Conservation (phyloP, 2,113 vertebrate species). For the Nothoprocta perdicaria region DNA sequence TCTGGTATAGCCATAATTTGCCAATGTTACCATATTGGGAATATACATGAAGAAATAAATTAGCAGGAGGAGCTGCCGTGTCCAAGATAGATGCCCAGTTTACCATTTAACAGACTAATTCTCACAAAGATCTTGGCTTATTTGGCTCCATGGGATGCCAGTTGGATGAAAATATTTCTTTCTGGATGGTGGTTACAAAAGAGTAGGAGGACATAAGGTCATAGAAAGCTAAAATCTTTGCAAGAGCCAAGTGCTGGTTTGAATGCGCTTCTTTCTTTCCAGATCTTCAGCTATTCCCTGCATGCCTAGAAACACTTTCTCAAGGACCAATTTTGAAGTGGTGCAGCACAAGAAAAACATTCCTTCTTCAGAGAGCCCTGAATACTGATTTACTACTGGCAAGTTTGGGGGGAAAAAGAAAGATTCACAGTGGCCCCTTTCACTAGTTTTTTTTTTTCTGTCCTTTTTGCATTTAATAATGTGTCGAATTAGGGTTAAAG, state of each 20-base stretch:
- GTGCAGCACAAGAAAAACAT: slow-evolving; percentile 27
- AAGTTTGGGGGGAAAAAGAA: neutral
- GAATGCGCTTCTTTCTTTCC: slow-evolving; percentile 32
- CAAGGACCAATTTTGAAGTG: slow-evolving; percentile 33
- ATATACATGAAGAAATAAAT: slow-evolving; percentile 6
- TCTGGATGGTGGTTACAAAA: neutral
- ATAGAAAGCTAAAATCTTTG: slow-evolving; percentile 25
- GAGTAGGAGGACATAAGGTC: slow-evolving; percentile 15
- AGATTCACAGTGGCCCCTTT: neutral
- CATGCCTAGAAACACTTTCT: slow-evolving; percentile 40
- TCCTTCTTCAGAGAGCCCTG: neutral
- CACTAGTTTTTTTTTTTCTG: neutral
- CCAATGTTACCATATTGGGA: neutral
- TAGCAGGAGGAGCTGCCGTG: neutral
- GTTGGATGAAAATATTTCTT: slow-evolving; percentile 46
- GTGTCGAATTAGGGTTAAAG: slow-evolving; percentile 16
- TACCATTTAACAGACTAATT: neutral
- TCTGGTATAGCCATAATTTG: neutral
- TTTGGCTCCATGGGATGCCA: neutral
- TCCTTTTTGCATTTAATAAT: neutral
- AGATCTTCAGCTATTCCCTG: slow-evolving; percentile 31
- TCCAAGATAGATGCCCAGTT: neutral
- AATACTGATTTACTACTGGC: slow-evolving; percentile 40
- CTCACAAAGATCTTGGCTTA: slow-evolving; percentile 22
- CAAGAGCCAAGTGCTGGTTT: slow-evolving; percentile 44